phyloP scores from a whole-genome alignment of 2,113 vertebrate species.

The Psilopsiagon aymara region DNA sequence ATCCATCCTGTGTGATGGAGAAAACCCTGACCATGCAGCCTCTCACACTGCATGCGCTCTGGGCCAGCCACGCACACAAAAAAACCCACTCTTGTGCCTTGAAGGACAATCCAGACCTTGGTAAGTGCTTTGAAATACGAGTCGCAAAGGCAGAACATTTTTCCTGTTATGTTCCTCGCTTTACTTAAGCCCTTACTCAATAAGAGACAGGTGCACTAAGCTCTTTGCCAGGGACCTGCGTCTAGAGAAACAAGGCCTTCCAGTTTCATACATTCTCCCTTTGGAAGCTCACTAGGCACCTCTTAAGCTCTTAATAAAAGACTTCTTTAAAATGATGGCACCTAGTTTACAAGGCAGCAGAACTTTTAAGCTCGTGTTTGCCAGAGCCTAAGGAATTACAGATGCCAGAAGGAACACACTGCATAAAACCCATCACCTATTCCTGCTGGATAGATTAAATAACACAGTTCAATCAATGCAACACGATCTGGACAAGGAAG shows the following conservation, averaged over 20 bases:
- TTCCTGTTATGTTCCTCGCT: background rate
- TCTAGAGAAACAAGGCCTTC: conserved; percentile 13
- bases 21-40: background rate
- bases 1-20: rapidly evolving
- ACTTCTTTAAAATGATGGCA: conserved; percentile 24
- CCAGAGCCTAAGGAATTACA: background rate
- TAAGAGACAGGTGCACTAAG: conserved; percentile 54
- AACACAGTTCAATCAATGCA: background rate
- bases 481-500: background rate
- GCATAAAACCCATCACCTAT: conserved; percentile 2
- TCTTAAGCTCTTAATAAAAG: background rate
- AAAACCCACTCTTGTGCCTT: background rate
- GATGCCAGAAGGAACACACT: background rate
- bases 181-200: conserved; percentile 14
- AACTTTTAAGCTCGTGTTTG: background rate
- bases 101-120: background rate
- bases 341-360: conserved; percentile 48
- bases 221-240: background rate
- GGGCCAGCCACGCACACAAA: background rate
- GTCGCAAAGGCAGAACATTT: conserved; percentile 14
- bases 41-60: background rate
- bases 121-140: conserved; percentile 35
- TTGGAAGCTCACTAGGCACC: background rate
- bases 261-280: background rate
- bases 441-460: conserved; percentile 5